Conservation (phyloP, 2,797 vertebrate genomes). For the Gouania willdenowi region DNA sequence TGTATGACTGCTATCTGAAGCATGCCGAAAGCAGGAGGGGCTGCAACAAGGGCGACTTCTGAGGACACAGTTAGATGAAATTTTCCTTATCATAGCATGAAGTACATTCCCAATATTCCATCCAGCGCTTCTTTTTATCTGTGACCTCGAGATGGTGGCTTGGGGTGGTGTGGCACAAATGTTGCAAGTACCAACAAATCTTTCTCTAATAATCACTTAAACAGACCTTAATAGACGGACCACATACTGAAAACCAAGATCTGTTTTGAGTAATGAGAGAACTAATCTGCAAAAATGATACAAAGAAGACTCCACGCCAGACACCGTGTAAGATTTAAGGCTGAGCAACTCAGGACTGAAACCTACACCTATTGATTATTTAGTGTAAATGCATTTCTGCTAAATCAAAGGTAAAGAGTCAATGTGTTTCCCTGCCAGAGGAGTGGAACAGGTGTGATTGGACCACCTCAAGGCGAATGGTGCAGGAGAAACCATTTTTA, state of each 20-base stretch:
- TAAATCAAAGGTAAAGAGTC: conserved; percentile 62
- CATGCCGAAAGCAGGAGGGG: conserved; percentile 15
- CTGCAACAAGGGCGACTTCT: neutral
- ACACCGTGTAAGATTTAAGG: conserved; percentile 64
- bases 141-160: too few species aligned
- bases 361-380: conserved; percentile 67
- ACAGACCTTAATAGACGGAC: too few species aligned
- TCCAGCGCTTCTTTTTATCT: too few species aligned
- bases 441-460: conserved; percentile 32
- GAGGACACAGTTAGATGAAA: too few species aligned
- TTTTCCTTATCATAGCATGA: too few species aligned
- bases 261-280: conserved; percentile 74
- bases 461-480: neutral
- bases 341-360: conserved; percentile 32
- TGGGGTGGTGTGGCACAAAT: too few species aligned
- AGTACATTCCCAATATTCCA: too few species aligned
- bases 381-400: conserved; percentile 56
- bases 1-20: conserved; percentile 34
- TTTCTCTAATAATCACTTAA: too few species aligned
- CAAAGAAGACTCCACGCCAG: conserved; percentile 52
- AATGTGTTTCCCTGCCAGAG: conserved; percentile 40
- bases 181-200: too few species aligned
- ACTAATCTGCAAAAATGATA: conserved; percentile 74
- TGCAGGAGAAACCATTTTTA: too few species aligned
- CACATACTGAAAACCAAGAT: too few species aligned